Percentiles rank a stretch among this genome's conserved stretches.
Conservation (phyloP, 2,797 vertebrate genomes). For the Enteromius trimaculatus region DNA sequence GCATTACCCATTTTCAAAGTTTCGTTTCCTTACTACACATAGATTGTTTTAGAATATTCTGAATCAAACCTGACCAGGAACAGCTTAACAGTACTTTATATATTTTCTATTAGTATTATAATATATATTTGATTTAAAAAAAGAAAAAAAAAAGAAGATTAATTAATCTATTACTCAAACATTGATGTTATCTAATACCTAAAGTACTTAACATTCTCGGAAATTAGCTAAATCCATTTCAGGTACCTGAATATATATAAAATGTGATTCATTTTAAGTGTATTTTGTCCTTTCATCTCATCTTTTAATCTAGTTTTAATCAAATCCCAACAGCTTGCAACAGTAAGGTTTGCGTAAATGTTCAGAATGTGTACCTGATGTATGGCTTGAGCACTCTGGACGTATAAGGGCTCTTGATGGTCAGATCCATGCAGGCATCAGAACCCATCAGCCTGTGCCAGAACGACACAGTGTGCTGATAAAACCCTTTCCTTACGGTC, state of each 20-base stretch:
- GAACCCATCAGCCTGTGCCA: slow-evolving; percentile 91
- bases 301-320: not conserved
- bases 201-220: not conserved
- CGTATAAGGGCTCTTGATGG: slow-evolving; percentile 93
- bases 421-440: slow-evolving; percentile 83
- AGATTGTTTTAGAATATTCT: not conserved
- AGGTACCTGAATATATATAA: not conserved
- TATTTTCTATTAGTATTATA: no score
- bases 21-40: no score
- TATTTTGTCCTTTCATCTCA: not conserved
- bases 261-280: not conserved
- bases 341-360: not conserved
- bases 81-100: no score
- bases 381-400: slow-evolving; percentile 87
- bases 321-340: not conserved
- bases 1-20: not conserved
- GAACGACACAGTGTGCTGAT: slow-evolving; percentile 82
- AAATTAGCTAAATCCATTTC: not conserved
- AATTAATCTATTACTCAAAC: not conserved
- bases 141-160: not conserved
- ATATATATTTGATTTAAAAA: not conserved
- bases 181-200: not conserved
- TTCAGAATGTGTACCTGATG: slow-evolving; percentile 78
- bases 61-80: not conserved
- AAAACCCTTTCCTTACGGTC: slow-evolving; percentile 77